Conservation (phyloP, 2,797 vertebrate genomes). For the Pseudochromis fuscus region DNA sequence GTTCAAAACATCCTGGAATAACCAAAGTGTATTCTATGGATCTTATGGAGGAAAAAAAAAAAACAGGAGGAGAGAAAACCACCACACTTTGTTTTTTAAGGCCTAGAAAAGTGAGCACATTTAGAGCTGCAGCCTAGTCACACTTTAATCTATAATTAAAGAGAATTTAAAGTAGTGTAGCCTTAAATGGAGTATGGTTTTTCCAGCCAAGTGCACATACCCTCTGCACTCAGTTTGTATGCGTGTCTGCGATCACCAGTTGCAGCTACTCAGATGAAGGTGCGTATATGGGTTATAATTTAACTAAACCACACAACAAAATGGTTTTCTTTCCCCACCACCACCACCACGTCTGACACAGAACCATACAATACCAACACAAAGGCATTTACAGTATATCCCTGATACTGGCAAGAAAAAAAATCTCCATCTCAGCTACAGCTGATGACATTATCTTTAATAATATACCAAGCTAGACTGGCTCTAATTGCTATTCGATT, state of each 20-base stretch:
- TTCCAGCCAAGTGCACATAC: conserved; percentile 63
- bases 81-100: conserved; percentile 58
- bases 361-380: conserved; percentile 59
- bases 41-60: too few relatives aligned
- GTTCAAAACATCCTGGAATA: conserved; percentile 23
- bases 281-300: conserved; percentile 52
- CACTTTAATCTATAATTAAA: conserved; percentile 82
- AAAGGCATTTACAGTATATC: conserved; percentile 61
- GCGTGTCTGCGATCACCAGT: conserved; percentile 34
- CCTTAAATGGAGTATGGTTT: conserved; percentile 74
- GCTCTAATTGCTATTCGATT: conserved; percentile 80
- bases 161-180: conserved; percentile 70
- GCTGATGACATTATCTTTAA: conserved; percentile 82
- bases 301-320: conserved; percentile 66
- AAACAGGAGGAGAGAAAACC: too few relatives aligned
- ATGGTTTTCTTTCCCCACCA: conserved; percentile 48
- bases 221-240: conserved; percentile 31
- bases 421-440: conserved; percentile 76
- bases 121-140: conserved; percentile 62
- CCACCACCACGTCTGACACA: conserved; percentile 47
- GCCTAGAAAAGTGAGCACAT: conserved; percentile 50
- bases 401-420: conserved; percentile 74
- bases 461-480: conserved; percentile 71
- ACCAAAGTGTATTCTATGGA: conserved; percentile 37
- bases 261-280: conserved; percentile 58